Percentiles rank a stretch among this genome's conserved stretches.
These are phyloP conservation scores for Aphaenogaster rudis DNA, from an alignment of 1,140 invertebrate genomes.

Conservation along the genomic window DNA sequence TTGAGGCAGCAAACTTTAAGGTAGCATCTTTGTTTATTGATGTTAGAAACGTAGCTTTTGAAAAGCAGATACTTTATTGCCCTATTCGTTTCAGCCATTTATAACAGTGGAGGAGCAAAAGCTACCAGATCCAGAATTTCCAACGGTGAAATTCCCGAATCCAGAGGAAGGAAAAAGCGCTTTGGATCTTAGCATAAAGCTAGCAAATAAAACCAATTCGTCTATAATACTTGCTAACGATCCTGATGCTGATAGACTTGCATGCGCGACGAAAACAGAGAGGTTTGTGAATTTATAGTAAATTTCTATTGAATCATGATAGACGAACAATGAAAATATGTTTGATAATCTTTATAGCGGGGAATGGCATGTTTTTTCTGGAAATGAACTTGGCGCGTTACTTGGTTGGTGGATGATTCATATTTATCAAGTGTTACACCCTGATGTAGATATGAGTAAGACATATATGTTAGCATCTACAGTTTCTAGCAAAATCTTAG, in stretches of 20 bases:
- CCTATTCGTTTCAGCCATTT: conserved; percentile 87
- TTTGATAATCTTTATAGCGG: conserved; percentile 84
- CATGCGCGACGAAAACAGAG: conserved; percentile 93
- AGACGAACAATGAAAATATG: background rate
- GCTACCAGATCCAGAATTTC: conserved; percentile 98
- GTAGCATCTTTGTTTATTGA: conserved; percentile 84
- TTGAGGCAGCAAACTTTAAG: conserved; percentile 92
- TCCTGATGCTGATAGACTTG: conserved; percentile 98
- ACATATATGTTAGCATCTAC: conserved; percentile 96
- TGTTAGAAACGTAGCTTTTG: conserved; percentile 36
- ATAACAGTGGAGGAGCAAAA: conserved; percentile 94
- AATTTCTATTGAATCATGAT: conserved; percentile 21
- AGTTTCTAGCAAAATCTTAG: conserved; percentile 98
- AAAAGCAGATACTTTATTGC: conserved; percentile 19
- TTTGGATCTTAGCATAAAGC: conserved; percentile 94
- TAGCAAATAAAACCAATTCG: conserved; percentile 91
- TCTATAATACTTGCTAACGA: conserved; percentile 98
- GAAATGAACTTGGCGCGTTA: conserved; percentile 98
- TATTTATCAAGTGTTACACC: conserved; percentile 87
- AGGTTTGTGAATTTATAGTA: conserved; percentile 81
- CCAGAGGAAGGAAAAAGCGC: conserved; percentile 98
- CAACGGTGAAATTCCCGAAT: conserved; percentile 99
- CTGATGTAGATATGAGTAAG: conserved; percentile 86
- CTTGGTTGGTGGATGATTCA: conserved; percentile 97
- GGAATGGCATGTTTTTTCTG: conserved; percentile 97